Evolutionary conservation across 2,888 invertebrate species (phyloP).

Genomic region (Megastigmus dorsalis): DNA sequence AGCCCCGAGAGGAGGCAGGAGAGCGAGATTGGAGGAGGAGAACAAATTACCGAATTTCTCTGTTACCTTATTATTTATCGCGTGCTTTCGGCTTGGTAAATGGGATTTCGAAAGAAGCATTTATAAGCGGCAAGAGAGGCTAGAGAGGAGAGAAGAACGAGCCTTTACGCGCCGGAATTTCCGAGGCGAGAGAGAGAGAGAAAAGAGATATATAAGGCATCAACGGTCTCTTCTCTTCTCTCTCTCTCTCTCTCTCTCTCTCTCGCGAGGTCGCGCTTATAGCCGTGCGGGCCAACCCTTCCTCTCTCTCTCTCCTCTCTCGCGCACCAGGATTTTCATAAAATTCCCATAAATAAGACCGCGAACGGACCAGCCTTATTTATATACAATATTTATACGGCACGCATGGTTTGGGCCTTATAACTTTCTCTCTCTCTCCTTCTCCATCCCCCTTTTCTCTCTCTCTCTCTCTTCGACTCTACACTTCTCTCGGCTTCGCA

Average conservation of each 20-base stretch:
- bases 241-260: constrained; percentile 43
- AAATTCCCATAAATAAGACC: constrained; percentile 69
- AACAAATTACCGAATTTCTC: constrained; percentile 54
- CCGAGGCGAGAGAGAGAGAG: constrained; percentile 20
- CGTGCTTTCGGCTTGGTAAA: constrained; percentile 49
- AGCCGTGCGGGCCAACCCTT: constrained; percentile 51
- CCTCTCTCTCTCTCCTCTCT: constrained; percentile 30
- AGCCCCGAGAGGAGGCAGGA: neutral
- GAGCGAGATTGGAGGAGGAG: constrained; percentile 7
- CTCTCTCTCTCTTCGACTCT: neutral
- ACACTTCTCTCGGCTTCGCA: constrained; percentile 16
- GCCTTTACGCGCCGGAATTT: constrained; percentile 26
- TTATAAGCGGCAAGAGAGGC: constrained; percentile 46
- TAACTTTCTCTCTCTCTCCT: constrained; percentile 44
- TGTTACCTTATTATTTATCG: constrained; percentile 54
- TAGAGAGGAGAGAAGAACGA: constrained; percentile 15
- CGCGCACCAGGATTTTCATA: constrained; percentile 65
- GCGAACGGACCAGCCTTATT: constrained; percentile 64
- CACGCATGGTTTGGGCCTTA: constrained; percentile 64
- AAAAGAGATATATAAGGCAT: constrained; percentile 47
- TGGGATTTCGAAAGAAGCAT: constrained; percentile 55
- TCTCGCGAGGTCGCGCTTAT: constrained; percentile 39
- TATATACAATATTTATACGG: constrained; percentile 72
- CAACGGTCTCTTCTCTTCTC: constrained; percentile 49
- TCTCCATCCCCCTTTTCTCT: constrained; percentile 21